phyloP scores from a whole-genome alignment of 2,113 vertebrate genomes.

The Gnathonemus echidnorhynchus region DNA sequence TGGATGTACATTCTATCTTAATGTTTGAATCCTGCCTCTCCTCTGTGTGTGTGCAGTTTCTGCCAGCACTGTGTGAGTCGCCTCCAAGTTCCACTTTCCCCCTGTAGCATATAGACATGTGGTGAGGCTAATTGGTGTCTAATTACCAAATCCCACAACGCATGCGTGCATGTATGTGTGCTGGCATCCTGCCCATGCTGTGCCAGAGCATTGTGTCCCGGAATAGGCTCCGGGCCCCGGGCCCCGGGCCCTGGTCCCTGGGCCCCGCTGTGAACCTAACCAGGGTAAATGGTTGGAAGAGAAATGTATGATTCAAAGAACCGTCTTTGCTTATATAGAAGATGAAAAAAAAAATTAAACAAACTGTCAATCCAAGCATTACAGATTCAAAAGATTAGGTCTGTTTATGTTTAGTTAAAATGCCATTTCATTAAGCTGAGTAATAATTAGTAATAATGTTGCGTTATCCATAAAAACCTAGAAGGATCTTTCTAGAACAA shows the following conservation, averaged over 20 bases:
- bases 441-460: not conserved
- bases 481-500: not conserved
- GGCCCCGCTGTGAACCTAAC: not conserved
- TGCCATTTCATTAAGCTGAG: not conserved
- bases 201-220: not conserved
- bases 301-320: not conserved
- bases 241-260: too few species aligned
- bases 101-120: not conserved
- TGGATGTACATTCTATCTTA: not conserved
- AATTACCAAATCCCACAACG: not conserved
- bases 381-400: not conserved
- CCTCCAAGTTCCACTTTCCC: not conserved
- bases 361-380: not conserved
- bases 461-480: not conserved
- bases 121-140: not conserved
- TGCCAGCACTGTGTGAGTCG: not conserved
- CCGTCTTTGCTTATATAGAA: not conserved
- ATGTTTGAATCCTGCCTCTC: not conserved
- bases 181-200: not conserved
- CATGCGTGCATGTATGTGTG: not conserved
- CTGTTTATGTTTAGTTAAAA: not conserved
- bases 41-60: not conserved
- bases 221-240: not conserved
- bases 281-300: not conserved
- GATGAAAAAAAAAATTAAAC: not conserved